Conservation (phyloP, 2,797 vertebrate species). For the Chiroxiphia lanceolata region DNA sequence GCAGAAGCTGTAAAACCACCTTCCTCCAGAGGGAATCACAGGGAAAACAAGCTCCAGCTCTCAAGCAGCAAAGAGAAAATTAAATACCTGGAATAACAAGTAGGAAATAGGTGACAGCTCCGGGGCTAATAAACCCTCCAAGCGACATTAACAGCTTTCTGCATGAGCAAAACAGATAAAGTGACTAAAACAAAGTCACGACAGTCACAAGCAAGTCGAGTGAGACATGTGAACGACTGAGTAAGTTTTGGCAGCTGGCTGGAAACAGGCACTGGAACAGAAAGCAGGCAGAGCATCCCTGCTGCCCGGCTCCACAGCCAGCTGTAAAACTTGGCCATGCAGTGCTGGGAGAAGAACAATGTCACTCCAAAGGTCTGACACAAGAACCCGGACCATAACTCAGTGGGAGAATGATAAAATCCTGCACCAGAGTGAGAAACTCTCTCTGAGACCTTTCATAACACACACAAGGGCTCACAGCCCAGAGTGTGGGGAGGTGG, state of each 20-base stretch:
- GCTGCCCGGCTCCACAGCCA: neutral
- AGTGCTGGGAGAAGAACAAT: neutral
- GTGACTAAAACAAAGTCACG: constrained; percentile 43
- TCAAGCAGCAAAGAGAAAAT: neutral
- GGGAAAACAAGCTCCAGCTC: neutral
- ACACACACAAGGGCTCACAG: accelerated
- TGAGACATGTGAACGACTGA: neutral
- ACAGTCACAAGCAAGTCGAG: neutral
- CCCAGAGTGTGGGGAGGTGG: no score
- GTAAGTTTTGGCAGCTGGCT: neutral
- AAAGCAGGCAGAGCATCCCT: neutral
- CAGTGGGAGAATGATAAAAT: neutral
- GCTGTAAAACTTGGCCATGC: accelerated
- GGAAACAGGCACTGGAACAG: neutral
- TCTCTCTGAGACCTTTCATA: neutral
- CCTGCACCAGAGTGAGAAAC: neutral
- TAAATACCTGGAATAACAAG: constrained; percentile 27
- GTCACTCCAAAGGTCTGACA: neutral
- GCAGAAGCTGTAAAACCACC: neutral
- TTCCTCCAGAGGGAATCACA: neutral
- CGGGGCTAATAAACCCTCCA: neutral
- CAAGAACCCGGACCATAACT: neutral
- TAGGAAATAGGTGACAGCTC: neutral
- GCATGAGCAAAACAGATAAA: constrained; percentile 16
- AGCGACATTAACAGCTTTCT: constrained; percentile 5